Evolutionary conservation across 2,797 vertebrate genomes (phyloP).

Genomic region (Sebastes kiyomatsui): DNA sequence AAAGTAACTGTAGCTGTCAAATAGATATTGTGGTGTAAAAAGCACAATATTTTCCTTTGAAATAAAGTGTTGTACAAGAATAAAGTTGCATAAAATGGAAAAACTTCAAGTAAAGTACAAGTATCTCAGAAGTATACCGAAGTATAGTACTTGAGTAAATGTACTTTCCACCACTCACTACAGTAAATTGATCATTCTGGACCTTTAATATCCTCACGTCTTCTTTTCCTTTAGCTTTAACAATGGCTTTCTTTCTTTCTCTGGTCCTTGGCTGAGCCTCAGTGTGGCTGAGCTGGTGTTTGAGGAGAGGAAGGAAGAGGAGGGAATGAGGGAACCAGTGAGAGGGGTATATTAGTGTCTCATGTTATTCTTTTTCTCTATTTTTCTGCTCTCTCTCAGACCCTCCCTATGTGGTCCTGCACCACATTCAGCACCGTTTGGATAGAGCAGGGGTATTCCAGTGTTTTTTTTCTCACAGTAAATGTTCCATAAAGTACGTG

Average conservation of each 20-base stretch:
- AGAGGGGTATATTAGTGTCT: constrained; percentile 40
- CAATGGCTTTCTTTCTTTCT: constrained; percentile 61
- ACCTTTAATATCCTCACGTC: constrained; percentile 7
- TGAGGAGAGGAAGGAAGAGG: constrained; percentile 51
- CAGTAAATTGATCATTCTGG: constrained; percentile 8
- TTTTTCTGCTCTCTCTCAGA: constrained; percentile 26
- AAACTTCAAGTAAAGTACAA: background rate
- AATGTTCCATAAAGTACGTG: constrained; percentile 15
- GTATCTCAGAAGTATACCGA: background rate
- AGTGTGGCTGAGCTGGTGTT: constrained; percentile 33
- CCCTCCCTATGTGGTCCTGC: constrained; percentile 40
- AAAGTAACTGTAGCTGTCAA: background rate
- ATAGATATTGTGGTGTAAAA: background rate
- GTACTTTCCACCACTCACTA: background rate
- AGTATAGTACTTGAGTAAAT: background rate
- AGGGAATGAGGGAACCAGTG: constrained; percentile 30
- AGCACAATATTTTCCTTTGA: background rate
- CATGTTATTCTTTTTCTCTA: constrained; percentile 44
- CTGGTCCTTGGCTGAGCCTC: constrained; percentile 25
- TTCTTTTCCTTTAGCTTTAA: constrained; percentile 30
- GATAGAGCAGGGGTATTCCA: constrained; percentile 4
- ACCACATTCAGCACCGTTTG: constrained; percentile 17
- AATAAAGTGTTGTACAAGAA: background rate
- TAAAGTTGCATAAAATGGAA: background rate
- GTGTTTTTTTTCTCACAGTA: background rate